Evolutionary conservation across 37 sponge, comb jelly and placozoan genomes (phyloP), one percentile per base, ranked within the genome.

Genomic region (Chondrilla cf. caribensis): DNA sequence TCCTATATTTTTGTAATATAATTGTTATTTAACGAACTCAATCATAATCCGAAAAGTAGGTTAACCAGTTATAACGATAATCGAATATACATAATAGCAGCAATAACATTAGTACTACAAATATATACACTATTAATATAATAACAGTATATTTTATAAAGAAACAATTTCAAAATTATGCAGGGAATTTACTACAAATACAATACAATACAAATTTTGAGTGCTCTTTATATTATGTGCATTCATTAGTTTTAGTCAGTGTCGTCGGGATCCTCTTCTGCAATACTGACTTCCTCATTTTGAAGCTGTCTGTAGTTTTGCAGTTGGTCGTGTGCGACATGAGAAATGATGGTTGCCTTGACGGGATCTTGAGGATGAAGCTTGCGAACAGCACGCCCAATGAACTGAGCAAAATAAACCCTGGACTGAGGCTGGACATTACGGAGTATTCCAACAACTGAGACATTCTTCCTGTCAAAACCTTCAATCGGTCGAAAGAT

Each of bases 341-440:
- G 71, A 7, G 71, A 70, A 37, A 82, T 40, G 35, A 68, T 40
- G 18, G 25, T n/a, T 8, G 83, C 83, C 38, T 35, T 66, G 21
- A 82, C 71, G 21, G 33, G 29, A 66, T 82, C 83, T 31, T 40
- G 6, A 24, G 55, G 17, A 11, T 65, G 40, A 37, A 41, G 21
- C 71, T 67, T 82, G 9, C 71, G 83, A 7, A 82, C 83, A 39
- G 83, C 83, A 38, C 83, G 28, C 22, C 83, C 83, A 21, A 82
- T 71, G 67, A 82, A 82, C 44, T 82, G 83, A 37, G 83, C 31
- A 41, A 82, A 82, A 17, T 54, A 43, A 22, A 82, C 83, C 32
- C 54, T 65, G 11, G 83, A 82, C 19, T 32, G 19, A 33, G 71
- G 71, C 38, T 80, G 41, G 47, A 82, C 83, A 26, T 82, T 66